Evolutionary conservation across 1,140 invertebrate species (phyloP).

Genomic region (Centruroides sculpturatus): DNA sequence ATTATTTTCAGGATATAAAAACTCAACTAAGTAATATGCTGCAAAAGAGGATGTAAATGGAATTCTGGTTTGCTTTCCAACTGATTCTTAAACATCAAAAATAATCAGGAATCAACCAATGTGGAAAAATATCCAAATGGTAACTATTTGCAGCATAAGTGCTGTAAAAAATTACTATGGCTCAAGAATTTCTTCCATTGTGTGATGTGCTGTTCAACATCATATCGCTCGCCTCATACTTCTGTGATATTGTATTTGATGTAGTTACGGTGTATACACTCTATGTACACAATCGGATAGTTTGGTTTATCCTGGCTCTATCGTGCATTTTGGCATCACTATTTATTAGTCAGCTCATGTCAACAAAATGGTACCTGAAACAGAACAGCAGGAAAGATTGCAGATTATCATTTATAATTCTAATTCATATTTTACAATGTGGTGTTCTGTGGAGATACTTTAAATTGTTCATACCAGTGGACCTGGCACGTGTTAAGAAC

Average conservation of each 20-base stretch:
- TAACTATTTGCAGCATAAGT: too few species aligned
- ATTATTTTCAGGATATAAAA: too few species aligned
- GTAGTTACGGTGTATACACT: slow-evolving; percentile 67
- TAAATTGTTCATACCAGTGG: slow-evolving; percentile 69
- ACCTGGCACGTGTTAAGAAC: slow-evolving; percentile 61
- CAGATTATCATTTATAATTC: slow-evolving; percentile 25
- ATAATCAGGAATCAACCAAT: too few species aligned
- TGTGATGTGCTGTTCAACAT: slow-evolving; percentile 83
- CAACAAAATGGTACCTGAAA: slow-evolving; percentile 34
- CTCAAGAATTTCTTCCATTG: slow-evolving; percentile 58
- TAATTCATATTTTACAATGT: slow-evolving; percentile 57
- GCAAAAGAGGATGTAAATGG: too few species aligned
- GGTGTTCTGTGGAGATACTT: slow-evolving; percentile 82
- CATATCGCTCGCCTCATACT: slow-evolving; percentile 75
- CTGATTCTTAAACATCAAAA: too few species aligned
- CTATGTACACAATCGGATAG: slow-evolving; percentile 40
- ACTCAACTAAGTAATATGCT: too few species aligned
- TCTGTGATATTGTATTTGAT: slow-evolving; percentile 81
- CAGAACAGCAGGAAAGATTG: slow-evolving; percentile 7
- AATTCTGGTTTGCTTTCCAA: too few species aligned
- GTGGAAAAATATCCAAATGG: too few species aligned
- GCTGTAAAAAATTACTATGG: slow-evolving; percentile 9
- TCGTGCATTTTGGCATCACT: slow-evolving; percentile 49
- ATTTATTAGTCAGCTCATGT: slow-evolving; percentile 52
- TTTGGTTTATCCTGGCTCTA: slow-evolving; percentile 46